These are phyloP conservation scores for Acanthosepion lycidas DNA, from an alignment of 2,888 invertebrate genomes.

Conservation along the genomic window DNA sequence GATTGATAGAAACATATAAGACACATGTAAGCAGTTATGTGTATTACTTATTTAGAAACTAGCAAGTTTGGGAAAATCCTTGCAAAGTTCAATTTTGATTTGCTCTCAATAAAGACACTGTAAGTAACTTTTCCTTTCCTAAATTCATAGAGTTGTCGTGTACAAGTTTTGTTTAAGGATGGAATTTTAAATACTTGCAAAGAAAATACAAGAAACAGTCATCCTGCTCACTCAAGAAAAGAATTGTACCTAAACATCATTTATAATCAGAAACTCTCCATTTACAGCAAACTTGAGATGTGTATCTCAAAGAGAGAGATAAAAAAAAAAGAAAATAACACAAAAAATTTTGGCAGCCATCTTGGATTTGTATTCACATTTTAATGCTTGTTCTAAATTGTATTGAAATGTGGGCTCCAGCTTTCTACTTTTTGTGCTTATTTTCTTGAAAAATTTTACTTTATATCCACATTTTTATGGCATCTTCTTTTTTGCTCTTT, in stretches of 20 bases:
- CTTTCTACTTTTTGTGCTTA: not conserved
- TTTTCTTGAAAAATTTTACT: not conserved
- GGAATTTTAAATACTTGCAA: too few species aligned
- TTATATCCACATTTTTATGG: slow-evolving; percentile 9
- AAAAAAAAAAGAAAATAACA: not conserved
- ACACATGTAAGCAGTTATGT: too few species aligned
- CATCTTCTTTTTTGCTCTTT: not conserved
- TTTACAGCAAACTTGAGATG: not conserved
- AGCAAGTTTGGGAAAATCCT: too few species aligned
- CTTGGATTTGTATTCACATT: not conserved
- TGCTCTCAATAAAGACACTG: too few species aligned
- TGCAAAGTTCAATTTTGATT: too few species aligned
- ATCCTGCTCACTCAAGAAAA: not conserved
- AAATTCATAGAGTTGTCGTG: too few species aligned
- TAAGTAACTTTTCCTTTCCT: too few species aligned
- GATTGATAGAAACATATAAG: too few species aligned
- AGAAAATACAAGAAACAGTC: not conserved
- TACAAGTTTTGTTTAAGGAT: too few species aligned
- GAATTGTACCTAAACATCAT: not conserved
- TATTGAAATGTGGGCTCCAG: not conserved
- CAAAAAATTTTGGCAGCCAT: not conserved
- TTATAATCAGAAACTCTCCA: slow-evolving; percentile 1
- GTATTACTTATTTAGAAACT: too few species aligned
- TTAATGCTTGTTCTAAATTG: not conserved
- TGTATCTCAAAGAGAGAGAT: not conserved